Evolutionary conservation across 2,797 vertebrate species (phyloP).

Genomic region (Pangasius sanitwongsei): DNA sequence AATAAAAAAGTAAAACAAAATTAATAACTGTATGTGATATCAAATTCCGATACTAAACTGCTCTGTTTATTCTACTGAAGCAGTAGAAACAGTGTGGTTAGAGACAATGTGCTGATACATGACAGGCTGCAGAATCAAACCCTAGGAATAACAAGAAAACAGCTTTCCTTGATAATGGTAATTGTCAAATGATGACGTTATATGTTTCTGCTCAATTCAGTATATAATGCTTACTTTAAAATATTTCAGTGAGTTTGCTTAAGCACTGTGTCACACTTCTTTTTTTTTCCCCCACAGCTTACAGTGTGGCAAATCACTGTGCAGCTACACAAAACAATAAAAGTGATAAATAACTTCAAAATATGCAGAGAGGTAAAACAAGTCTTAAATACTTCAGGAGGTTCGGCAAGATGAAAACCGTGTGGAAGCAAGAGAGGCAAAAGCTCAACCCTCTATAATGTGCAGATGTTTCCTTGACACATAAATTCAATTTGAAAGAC

Average conservation of each 20-base stretch:
- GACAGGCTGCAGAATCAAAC: neutral
- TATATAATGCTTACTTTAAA: neutral
- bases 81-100: constrained; percentile 2
- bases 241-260: neutral
- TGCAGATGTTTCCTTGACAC: neutral
- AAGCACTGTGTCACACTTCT: neutral
- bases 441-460: neutral
- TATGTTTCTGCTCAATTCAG: neutral
- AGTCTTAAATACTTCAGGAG: constrained; percentile 16
- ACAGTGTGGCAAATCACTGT: neutral
- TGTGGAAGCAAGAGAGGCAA: neutral
- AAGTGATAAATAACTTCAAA: neutral
- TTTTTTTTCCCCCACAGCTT: neutral
- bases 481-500: constrained; percentile 5
- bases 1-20: neutral
- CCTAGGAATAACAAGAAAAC: neutral
- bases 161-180: neutral
- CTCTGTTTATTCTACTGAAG: neutral
- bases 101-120: neutral
- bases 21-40: neutral
- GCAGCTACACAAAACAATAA: neutral
- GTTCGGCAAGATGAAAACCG: neutral
- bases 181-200: neutral
- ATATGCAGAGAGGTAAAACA: neutral
- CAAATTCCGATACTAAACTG: neutral